These are phyloP conservation scores for Luscinia luscinia DNA, from an alignment of 2,797 vertebrate species.

Conservation along the genomic window DNA sequence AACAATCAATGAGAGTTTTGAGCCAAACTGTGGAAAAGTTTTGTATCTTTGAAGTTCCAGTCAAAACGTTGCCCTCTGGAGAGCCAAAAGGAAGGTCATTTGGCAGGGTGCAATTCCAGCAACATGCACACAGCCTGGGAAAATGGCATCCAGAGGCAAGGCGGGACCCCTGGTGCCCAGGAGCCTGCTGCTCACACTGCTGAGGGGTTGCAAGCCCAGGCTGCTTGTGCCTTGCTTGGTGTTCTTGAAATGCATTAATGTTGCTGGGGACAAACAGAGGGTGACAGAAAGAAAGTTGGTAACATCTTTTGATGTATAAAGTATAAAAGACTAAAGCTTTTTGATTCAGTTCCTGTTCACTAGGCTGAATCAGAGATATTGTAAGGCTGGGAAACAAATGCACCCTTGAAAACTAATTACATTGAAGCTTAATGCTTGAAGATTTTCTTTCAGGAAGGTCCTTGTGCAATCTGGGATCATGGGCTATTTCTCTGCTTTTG, in stretches of 20 bases:
- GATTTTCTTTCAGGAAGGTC: neutral
- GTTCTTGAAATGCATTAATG: neutral
- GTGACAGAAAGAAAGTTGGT: neutral
- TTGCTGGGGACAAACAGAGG: neutral
- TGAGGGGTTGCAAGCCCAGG: neutral
- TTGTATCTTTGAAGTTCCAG: neutral
- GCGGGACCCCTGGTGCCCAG: neutral
- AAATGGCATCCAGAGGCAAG: neutral
- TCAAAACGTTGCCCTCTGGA: fast-evolving
- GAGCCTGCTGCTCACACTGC: neutral
- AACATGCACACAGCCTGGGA: neutral
- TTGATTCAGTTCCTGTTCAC: neutral
- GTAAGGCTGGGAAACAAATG: neutral
- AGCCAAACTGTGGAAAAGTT: neutral
- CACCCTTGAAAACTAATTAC: constrained; percentile 7
- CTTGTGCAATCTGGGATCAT: neutral
- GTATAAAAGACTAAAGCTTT: neutral
- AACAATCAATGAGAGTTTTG: neutral
- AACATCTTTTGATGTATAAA: neutral
- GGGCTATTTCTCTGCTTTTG: constrained; percentile 1
- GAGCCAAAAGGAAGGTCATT: neutral
- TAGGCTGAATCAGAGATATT: neutral
- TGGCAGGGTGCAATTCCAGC: neutral
- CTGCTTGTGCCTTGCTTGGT: fast-evolving
- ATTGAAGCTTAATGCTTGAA: neutral